phyloP scores from a whole-genome alignment of 1,140 invertebrate genomes.

The Pseudobourletiella spinata region DNA sequence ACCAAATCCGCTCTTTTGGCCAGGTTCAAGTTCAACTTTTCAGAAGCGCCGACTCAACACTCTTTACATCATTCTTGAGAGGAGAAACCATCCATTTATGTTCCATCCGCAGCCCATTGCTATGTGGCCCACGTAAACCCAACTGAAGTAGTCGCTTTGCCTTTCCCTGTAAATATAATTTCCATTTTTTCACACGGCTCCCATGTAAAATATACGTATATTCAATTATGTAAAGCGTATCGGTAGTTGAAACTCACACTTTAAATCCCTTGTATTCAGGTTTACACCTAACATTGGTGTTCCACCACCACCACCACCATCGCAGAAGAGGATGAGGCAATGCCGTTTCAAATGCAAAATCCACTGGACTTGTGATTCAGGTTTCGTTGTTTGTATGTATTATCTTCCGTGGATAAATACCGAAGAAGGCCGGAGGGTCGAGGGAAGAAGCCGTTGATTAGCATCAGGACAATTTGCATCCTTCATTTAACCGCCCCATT shows the following conservation, averaged over 20 bases:
- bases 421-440: not conserved
- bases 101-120: not conserved
- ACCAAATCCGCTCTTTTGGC: not conserved
- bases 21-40: conserved; percentile 6
- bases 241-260: no score
- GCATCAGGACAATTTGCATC: not conserved
- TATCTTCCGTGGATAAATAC: not conserved
- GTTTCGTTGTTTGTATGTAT: no score
- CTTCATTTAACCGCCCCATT: not conserved
- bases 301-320: no score
- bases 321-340: no score
- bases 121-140: not conserved
- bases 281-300: no score
- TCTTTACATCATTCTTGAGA: conserved; percentile 11
- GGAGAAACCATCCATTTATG: not conserved
- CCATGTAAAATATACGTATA: no score
- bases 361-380: no score
- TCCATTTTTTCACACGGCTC: no score
- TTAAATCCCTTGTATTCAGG: no score
- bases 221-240: no score
- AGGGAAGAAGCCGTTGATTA: not conserved
- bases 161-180: no score
- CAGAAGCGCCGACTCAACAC: conserved; percentile 21
- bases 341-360: no score
- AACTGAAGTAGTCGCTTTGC: not conserved